phyloP scores from a whole-genome alignment of 1,140 invertebrate genomes.

The Trichonephila inaurata region DNA sequence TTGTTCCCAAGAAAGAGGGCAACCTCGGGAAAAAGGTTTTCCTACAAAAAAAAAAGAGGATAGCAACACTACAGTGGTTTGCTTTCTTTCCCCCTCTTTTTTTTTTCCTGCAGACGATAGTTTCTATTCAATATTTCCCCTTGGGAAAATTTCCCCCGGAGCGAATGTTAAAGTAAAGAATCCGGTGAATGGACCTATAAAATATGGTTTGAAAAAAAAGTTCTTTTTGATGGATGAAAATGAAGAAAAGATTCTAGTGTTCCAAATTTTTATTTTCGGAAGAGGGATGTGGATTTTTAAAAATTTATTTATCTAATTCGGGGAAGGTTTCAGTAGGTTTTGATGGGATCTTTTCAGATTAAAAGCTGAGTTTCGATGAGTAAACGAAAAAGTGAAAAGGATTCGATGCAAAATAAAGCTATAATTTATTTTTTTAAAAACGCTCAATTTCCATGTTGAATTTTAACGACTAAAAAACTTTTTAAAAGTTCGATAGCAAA shows the following conservation, averaged over 20 bases:
- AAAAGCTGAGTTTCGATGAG: no score
- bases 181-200: not conserved
- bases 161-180: not conserved
- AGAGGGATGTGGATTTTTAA: not conserved
- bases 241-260: not conserved
- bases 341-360: no score
- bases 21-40: not conserved
- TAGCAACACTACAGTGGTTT: not conserved
- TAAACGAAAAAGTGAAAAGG: no score
- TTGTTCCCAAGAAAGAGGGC: not conserved
- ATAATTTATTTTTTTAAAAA: no score
- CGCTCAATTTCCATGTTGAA: no score
- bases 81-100: not conserved
- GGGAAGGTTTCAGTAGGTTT: no score
- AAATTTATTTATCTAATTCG: not conserved
- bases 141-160: not conserved
- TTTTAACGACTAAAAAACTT: no score
- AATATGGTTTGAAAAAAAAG: not conserved
- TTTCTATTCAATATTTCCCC: constrained; percentile 14
- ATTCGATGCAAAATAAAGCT: no score
- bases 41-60: not conserved
- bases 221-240: not conserved
- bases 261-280: not conserved
- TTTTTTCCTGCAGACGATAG: not conserved
- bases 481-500: no score